Percentiles rank a stretch among this genome's conserved stretches.
Conservation (phyloP, 2,888 invertebrate species). For the Luperina nickerlii region DNA sequence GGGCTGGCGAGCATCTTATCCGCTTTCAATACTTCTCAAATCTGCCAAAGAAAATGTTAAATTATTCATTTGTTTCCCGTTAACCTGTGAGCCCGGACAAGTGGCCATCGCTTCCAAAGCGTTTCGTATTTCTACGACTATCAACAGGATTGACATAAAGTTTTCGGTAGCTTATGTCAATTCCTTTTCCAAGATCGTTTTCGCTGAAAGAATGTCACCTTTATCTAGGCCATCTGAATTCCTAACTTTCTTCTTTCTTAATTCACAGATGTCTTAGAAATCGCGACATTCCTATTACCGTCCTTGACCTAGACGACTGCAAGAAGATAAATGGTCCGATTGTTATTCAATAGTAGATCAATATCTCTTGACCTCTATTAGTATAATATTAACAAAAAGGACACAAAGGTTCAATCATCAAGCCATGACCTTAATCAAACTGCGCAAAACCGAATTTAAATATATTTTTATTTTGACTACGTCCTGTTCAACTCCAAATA, state of each 20-base stretch:
- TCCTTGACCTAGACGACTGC: conserved; percentile 22
- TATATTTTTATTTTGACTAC: not conserved
- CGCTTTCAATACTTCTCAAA: conserved; percentile 54
- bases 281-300: conserved; percentile 1
- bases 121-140: not conserved
- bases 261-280: conserved; percentile 37
- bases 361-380: conserved; percentile 25
- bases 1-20: conserved; percentile 85
- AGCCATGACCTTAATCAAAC: conserved; percentile 6
- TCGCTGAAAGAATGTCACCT: not conserved
- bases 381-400: conserved; percentile 23
- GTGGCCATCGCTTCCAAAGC: not conserved
- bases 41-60: conserved; percentile 50
- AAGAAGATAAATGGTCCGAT: conserved; percentile 3
- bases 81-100: not conserved
- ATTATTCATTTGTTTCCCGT: not conserved
- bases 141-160: not conserved
- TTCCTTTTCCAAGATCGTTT: not conserved
- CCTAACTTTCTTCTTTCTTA: conserved; percentile 43
- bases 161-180: not conserved
- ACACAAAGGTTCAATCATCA: conserved; percentile 4
- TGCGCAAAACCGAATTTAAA: not conserved
- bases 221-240: conserved; percentile 1
- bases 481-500: not conserved
- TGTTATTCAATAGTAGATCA: conserved; percentile 21